Evolutionary conservation across 2,113 vertebrate genomes (phyloP).

Genomic region (Cyanoliseus patagonus): DNA sequence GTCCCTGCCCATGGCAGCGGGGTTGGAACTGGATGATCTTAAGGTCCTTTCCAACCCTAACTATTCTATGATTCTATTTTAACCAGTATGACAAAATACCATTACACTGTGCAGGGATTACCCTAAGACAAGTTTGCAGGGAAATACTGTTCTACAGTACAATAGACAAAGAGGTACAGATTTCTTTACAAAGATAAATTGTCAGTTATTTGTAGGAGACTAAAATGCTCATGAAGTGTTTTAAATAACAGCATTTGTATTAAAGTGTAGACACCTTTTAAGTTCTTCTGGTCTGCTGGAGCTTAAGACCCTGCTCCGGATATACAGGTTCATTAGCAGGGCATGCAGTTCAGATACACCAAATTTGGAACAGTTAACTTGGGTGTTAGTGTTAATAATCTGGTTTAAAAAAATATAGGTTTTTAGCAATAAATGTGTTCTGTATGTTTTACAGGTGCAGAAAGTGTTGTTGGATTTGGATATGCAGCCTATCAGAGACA

Average conservation of each 20-base stretch:
- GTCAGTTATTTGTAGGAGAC: background rate
- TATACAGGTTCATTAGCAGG: background rate
- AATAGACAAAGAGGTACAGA: background rate
- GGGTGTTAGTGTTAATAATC: background rate
- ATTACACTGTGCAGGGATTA: rapidly evolving
- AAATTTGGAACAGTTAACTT: background rate
- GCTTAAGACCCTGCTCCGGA: background rate
- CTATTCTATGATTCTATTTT: background rate
- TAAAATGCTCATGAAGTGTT: background rate
- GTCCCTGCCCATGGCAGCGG: too few relatives aligned
- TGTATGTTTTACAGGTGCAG: slow-evolving; percentile 76
- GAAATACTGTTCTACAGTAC: rapidly evolving
- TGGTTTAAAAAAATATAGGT: rapidly evolving
- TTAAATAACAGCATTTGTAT: background rate
- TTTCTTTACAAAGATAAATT: background rate
- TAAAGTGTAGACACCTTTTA: background rate
- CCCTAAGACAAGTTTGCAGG: background rate
- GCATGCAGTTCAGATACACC: background rate
- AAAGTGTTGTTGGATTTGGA: slow-evolving; percentile 92
- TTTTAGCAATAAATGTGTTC: background rate
- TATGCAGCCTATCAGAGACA: slow-evolving; percentile 92
- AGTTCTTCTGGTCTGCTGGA: background rate
- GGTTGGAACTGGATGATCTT: too few relatives aligned
- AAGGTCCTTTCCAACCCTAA: too few relatives aligned
- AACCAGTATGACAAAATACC: background rate